These are phyloP conservation scores for Syrmaticus mikado DNA, from an alignment of 2,113 vertebrate species.

Conservation along the genomic window DNA sequence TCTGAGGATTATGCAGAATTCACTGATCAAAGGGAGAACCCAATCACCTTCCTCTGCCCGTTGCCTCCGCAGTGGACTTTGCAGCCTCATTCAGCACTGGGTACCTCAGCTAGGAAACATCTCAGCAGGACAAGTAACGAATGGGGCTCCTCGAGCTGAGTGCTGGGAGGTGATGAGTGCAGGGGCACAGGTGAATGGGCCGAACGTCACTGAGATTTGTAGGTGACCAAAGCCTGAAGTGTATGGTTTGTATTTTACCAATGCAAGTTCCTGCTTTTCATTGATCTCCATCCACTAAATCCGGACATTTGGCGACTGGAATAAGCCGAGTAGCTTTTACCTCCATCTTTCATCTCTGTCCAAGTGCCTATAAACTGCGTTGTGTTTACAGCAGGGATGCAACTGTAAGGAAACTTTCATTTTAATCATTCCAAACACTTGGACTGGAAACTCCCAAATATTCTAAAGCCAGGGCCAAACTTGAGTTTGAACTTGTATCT, in stretches of 20 bases:
- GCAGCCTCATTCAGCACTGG: not conserved
- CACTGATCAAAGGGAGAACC: constrained; percentile 41
- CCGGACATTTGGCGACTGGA: constrained; percentile 3
- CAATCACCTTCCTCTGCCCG: not conserved
- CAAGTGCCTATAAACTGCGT: not conserved
- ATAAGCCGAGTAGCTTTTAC: constrained; percentile 8
- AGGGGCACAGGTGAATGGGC: not conserved
- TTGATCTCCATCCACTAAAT: constrained; percentile 48
- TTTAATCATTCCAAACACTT: not conserved
- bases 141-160: not conserved
- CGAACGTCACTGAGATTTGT: not conserved
- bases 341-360: not conserved
- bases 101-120: not conserved
- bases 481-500: not conserved
- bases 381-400: not conserved
- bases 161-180: not conserved
- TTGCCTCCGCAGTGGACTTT: constrained; percentile 37
- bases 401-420: not conserved
- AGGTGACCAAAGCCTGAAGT: not conserved
- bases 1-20: constrained; percentile 19
- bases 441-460: not conserved
- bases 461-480: not conserved
- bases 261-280: constrained; percentile 14
- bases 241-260: constrained; percentile 2
- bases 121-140: not conserved